phyloP scores from a whole-genome alignment of 2,797 vertebrate genomes.

The Rallus crepitans region DNA sequence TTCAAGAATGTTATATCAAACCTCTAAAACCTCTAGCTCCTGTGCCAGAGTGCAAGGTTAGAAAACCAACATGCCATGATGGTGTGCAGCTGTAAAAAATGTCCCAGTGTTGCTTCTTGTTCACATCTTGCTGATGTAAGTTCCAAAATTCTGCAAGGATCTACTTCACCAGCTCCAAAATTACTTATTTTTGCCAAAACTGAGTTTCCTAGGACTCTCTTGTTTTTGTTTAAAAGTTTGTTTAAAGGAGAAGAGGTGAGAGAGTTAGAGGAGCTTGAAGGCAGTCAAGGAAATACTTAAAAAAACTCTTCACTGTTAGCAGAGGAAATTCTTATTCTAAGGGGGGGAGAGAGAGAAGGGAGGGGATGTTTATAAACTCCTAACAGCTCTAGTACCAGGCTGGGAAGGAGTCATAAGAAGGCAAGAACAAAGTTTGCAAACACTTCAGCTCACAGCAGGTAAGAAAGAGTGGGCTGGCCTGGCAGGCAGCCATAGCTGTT shows the following conservation, averaged over 20 bases:
- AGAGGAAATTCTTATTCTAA: not conserved
- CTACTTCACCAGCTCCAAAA: not conserved
- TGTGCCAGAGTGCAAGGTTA: not conserved
- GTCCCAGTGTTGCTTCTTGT: not conserved
- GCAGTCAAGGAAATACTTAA: not conserved
- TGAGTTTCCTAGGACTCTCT: rapidly evolving
- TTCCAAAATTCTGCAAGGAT: not conserved
- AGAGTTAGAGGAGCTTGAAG: not conserved
- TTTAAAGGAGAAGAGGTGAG: not conserved
- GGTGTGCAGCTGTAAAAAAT: not conserved
- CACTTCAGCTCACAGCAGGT: not conserved
- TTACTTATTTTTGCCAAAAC: not conserved
- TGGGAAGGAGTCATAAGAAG: not conserved
- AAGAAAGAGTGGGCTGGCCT: not conserved
- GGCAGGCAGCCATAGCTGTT: not conserved
- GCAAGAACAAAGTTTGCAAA: not conserved
- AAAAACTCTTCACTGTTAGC: not conserved
- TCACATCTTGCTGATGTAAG: not conserved
- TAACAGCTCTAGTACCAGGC: not conserved
- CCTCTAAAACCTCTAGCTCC: not conserved
- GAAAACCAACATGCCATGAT: not conserved
- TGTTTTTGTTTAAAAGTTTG: not conserved
- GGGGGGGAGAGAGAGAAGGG: not conserved
- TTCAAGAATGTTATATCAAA: not conserved
- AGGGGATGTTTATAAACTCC: not conserved